Conservation (phyloP, 2,797 vertebrate species). For the Coreius guichenoti region DNA sequence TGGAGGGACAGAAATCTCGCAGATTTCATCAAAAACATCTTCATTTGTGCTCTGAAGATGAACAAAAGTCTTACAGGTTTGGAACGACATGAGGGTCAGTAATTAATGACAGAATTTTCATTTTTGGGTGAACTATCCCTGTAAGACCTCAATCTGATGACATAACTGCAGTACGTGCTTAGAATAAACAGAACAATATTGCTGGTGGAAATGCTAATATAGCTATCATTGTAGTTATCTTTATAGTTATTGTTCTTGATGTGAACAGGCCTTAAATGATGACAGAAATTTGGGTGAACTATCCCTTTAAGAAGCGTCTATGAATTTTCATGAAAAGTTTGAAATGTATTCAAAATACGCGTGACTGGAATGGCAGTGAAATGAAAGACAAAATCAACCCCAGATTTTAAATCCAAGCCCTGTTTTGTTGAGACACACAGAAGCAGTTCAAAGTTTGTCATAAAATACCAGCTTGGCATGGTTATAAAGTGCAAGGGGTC, state of each 20-base stretch:
- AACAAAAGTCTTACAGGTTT: no score
- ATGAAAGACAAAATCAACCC: neutral
- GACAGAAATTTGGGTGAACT: neutral
- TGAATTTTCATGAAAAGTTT: neutral
- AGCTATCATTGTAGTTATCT: neutral
- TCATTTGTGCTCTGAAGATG: no score
- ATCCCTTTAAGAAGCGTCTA: neutral
- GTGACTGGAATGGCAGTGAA: neutral
- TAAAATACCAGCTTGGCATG: neutral
- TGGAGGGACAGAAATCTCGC: no score
- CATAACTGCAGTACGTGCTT: neutral
- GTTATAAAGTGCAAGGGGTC: neutral
- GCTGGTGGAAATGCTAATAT: neutral
- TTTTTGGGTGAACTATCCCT: no score
- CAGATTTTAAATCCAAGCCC: neutral
- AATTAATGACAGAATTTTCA: no score
- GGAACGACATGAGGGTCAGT: no score
- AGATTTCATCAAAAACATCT: no score
- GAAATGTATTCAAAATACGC: neutral
- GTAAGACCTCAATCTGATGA: neutral
- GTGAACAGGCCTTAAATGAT: neutral
- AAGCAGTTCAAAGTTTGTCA: neutral
- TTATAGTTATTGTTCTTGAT: no score
- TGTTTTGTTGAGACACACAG: neutral
- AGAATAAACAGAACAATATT: neutral